A percentile compares a stretch with the other conserved stretches of the same genome.
Evolutionary conservation across 37 sponge, comb jelly and placozoan species (phyloP).

Genomic region (Mnemiopsis leidyi): DNA sequence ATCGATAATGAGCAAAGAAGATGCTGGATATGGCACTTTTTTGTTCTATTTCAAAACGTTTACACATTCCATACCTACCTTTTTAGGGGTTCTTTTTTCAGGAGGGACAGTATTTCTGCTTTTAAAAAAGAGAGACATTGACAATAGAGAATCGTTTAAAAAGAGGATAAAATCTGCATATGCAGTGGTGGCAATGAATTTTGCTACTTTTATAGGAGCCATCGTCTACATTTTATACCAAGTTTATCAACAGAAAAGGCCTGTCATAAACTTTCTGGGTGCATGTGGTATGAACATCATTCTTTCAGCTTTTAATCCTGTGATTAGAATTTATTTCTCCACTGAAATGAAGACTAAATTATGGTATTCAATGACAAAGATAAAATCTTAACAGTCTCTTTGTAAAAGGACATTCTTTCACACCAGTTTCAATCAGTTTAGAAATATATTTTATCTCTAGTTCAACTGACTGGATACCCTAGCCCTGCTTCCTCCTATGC

Average conservation of each 20-base stretch:
- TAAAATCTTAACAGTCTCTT: too few species aligned
- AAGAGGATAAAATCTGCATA: not conserved
- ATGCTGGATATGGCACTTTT: not conserved
- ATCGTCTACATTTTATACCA: not conserved
- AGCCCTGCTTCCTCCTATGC: too few species aligned
- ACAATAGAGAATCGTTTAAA: not conserved
- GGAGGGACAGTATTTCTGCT: not conserved
- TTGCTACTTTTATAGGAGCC: not conserved
- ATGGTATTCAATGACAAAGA: too few species aligned
- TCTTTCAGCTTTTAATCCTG: not conserved
- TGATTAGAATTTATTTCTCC: not conserved
- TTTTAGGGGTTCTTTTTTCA: not conserved
- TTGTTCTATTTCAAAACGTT: not conserved
- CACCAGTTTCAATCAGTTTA: too few species aligned
- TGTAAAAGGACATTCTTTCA: too few species aligned
- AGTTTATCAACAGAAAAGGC: not conserved
- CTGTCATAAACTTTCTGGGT: not conserved
- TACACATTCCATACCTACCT: not conserved
- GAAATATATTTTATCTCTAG: too few species aligned
- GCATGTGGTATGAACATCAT: not conserved
- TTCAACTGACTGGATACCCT: too few species aligned
- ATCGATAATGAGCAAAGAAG: not conserved
- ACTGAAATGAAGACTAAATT: too few species aligned
- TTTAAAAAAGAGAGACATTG: not conserved
- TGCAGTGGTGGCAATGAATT: not conserved